Evolutionary conservation across 2,888 invertebrate species (phyloP), one percentile per base, ranked within the genome.

Genomic region (Autographa gamma): DNA sequence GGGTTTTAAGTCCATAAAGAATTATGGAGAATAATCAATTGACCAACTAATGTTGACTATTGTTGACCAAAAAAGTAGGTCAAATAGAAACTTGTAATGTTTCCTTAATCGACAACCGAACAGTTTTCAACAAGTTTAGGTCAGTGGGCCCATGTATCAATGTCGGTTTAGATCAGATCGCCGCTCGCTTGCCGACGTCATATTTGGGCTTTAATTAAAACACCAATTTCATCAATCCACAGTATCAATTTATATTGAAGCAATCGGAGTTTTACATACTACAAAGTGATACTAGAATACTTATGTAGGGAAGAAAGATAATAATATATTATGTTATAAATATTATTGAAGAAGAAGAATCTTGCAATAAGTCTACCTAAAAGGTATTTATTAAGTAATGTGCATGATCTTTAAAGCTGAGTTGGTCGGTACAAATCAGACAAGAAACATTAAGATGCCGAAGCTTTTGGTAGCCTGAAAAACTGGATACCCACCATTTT

Each of bases 191-290:
- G 9, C 19, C 13, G 19, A 25, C 25, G 19, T 56, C 54, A 19
- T 25, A 56, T 56, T 25, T 25, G 13, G 54, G 54, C 4, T 56
- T 56, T 56, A 56, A 56, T 56, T 25, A 56, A 56, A 56, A 56
- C 54, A 25, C 54, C 18, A 56, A 56, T 56, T 56, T 56, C 54
- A 19, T 25, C 54, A 25, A 13, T 25, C 54, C 11, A 25, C 19
- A 25, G 25, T 14, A 25, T 25, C 11, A 25, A 11, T 25, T 25
- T 56, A 25, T 13, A 25, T 56, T 8, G 13, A 56, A 19, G 13
- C 54, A 56, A 13, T 56, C 48, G 6, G 48, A n/a, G 16, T 7
- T 43, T 13, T 41, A 11, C 8, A 13, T 13, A 38, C 13, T n/a
- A n/a, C n/a, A n/a, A n/a, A n/a, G n/a, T n/a, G n/a, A n/a, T n/a